Base-by-base conservation (phyloP, 2,888 invertebrate genomes). In the Auanema freiburgensis region DNA sequence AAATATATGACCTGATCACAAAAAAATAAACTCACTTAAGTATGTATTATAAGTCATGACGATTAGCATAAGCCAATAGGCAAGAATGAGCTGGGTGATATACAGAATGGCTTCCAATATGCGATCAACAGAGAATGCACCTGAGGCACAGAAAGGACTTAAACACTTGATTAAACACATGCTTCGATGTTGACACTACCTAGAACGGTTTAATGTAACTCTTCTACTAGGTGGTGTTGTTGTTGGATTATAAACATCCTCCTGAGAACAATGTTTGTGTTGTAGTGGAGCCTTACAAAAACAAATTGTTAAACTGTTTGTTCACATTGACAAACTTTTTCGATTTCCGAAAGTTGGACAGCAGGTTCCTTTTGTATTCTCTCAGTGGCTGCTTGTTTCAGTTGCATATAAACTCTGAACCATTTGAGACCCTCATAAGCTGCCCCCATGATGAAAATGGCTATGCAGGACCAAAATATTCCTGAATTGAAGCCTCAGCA, bases 361-460 rank as follows among this genome's bases (percentile, higher is more conserved):
- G n/a, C 51, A 43, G 43, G 23, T 40, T 59, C 21, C 23, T 53
- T 59, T 6, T 52, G 52, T 16, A 42, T 42, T 24, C 33, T 62
- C 40, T 49, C 21, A 1, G 21, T 42, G 5, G 51, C 49, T 1
- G 57, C 12, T 24, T 62, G 66, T 18, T 46, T 60, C 64, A 70
- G 69, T 57, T 76, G 74, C 10, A 80, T 67, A 54, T 80, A 75
- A 11, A 81, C 74, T 21, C 83, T 74, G 62, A 81, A 90, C 86
- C 92, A 93, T 87, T 96, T 97, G 2, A 98, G 88, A 0, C 93
- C 95, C 87, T 98, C 97, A 85, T 97, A 97, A 25, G 94, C 87
- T 58, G 93, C 89, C 6, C 94, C 94, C 89, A 96, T 89, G 69
- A 93, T 87, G 84, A 95, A 92, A 80, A 97, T 92, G 52, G 91